Conservation (phyloP, 2,113 vertebrate genomes). For the Sus scrofa region T2T-Sscrofa CM000815.6:122269501-122270000, state of each 20-base stretch:
- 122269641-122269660: background rate
- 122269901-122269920: background rate
- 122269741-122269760: background rate
- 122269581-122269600: background rate
- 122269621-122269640: background rate
- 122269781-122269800: background rate
- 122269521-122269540: background rate
- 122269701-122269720: background rate
- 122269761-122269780: background rate
- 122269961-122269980: no score
- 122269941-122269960: background rate
- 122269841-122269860: background rate
- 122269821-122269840: background rate
- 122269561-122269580: background rate
- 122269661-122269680: background rate
- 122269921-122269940: background rate
- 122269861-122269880: background rate
- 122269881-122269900: background rate
- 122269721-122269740: background rate
- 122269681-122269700: background rate
- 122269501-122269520: background rate
- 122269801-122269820: background rate
- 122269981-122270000: accelerated
- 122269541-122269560: background rate
- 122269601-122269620: background rate